These are phyloP conservation scores for Leptoteleia sp. DNA, from an alignment of 1,140 invertebrate genomes.

Conservation along the genomic window DNA sequence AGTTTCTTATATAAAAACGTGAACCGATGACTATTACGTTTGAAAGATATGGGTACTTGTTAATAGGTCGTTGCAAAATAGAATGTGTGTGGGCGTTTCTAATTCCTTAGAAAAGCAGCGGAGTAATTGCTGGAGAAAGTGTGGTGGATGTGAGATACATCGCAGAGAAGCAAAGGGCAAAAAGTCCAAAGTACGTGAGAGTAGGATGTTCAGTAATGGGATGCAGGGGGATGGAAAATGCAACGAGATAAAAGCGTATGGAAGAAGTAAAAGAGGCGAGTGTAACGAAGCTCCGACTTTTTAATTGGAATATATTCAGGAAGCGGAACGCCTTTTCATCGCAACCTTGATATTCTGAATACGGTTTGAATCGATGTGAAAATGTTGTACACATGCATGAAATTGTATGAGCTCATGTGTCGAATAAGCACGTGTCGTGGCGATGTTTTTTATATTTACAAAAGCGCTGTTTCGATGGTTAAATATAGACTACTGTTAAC, in stretches of 20 bases:
- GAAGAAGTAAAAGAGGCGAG: conserved; percentile 69
- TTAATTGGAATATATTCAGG: conserved; percentile 82
- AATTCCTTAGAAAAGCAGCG: conserved; percentile 73
- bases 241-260: conserved; percentile 64
- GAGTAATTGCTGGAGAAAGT: conserved; percentile 77
- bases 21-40: conserved; percentile 20
- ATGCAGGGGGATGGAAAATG: conserved; percentile 57
- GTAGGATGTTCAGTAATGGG: conserved; percentile 49
- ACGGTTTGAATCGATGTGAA: conserved; percentile 75
- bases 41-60: conserved; percentile 26
- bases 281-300: conserved; percentile 81
- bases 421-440: conserved; percentile 54
- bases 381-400: conserved; percentile 62
- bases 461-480: conserved; percentile 42
- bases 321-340: conserved; percentile 80
- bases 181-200: conserved; percentile 60
- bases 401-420: conserved; percentile 57
- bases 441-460: conserved; percentile 38
- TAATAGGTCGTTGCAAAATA: conserved; percentile 36
- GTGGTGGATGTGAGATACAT: conserved; percentile 35
- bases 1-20: no score
- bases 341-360: conserved; percentile 78
- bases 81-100: conserved; percentile 59
- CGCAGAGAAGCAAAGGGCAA: conserved; percentile 51
- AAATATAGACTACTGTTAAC: conserved; percentile 36